These are phyloP conservation scores for Orientallactaga bullata DNA, from an alignment of 2,113 vertebrate genomes.

Conservation along the genomic window DNA sequence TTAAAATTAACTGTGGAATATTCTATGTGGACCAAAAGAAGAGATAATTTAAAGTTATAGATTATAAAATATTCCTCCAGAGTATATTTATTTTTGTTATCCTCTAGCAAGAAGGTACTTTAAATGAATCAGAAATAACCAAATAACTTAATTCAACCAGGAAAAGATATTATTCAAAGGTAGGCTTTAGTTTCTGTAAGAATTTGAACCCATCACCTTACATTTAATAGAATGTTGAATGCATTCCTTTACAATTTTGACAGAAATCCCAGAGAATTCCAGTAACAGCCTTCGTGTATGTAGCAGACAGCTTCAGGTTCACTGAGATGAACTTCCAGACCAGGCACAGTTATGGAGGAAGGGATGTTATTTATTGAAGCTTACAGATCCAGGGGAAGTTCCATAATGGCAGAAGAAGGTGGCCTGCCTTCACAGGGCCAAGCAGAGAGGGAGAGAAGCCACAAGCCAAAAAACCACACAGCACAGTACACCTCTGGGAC, in stretches of 20 bases:
- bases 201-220: background rate
- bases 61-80: background rate
- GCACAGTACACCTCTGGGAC: no score
- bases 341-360: no score
- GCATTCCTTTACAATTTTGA: background rate
- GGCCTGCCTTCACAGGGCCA: no score
- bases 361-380: no score
- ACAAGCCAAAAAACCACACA: no score
- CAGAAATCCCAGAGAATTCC: background rate
- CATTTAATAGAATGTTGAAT: background rate
- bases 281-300: background rate
- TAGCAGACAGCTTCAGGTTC: no score
- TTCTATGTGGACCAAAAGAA: background rate
- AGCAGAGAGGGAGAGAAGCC: no score
- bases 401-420: no score
- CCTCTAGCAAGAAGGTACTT: background rate
- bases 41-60: background rate
- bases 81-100: constrained; percentile 7
- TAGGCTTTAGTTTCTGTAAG: constrained; percentile 19
- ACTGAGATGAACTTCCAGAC: no score
- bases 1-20: background rate
- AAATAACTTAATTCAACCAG: constrained; percentile 26
- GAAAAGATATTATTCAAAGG: constrained; percentile 14
- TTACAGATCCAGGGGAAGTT: no score
- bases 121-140: constrained; percentile 33